Evolutionary conservation across 1,140 invertebrate species (phyloP).

Genomic region (Zaprionus capensis): DNA sequence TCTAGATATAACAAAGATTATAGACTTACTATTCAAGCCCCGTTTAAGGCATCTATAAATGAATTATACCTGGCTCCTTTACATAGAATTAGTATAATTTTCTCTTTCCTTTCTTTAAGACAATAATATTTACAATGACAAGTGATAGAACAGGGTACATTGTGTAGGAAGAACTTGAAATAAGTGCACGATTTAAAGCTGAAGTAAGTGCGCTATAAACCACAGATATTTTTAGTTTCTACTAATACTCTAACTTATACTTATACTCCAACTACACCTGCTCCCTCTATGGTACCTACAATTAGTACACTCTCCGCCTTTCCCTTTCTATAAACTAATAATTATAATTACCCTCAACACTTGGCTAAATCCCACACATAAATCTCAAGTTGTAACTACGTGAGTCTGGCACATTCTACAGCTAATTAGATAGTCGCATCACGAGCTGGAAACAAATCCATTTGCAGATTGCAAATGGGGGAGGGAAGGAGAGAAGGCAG

Average conservation of each 20-base stretch:
- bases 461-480: neutral
- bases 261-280: neutral
- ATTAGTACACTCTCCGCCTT: too few relatives aligned
- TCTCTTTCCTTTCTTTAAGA: too few relatives aligned
- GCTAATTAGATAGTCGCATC: constrained; percentile 64
- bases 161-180: neutral
- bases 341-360: constrained; percentile 14
- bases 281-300: too few relatives aligned
- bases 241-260: too few relatives aligned
- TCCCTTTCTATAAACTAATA: neutral
- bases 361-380: constrained; percentile 1
- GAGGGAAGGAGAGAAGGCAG: neutral
- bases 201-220: neutral
- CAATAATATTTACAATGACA: neutral
- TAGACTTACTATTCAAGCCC: too few relatives aligned
- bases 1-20: too few relatives aligned
- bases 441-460: constrained; percentile 29
- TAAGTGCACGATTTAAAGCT: neutral
- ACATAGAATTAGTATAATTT: too few relatives aligned
- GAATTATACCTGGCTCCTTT: too few relatives aligned
- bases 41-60: too few relatives aligned
- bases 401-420: constrained; percentile 5
- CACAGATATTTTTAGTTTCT: neutral
- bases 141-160: too few relatives aligned
- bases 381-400: constrained; percentile 30